Percentiles rank a stretch among this genome's conserved stretches.
phyloP scores from a whole-genome alignment of 2,888 invertebrate genomes.

The Penaeus monodon region DNA sequence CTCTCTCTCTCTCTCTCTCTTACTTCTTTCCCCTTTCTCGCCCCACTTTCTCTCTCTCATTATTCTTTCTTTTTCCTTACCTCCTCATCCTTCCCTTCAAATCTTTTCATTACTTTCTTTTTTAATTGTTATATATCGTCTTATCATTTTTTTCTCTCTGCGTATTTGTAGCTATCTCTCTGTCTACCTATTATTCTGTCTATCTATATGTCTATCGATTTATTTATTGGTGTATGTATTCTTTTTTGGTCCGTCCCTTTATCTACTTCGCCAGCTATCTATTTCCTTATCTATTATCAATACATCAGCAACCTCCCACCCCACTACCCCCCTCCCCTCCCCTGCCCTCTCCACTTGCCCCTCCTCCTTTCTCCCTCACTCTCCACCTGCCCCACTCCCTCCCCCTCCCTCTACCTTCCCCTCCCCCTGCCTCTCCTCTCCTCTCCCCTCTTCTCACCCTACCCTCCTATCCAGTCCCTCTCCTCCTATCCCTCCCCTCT shows the following conservation, averaged over 20 bases:
- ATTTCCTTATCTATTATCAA: too few species aligned
- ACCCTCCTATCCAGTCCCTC: too few species aligned
- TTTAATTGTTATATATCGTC: background rate
- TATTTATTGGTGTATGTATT: too few species aligned
- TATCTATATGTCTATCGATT: too few species aligned
- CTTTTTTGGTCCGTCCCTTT: too few species aligned
- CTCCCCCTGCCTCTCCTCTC: background rate
- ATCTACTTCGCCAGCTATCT: too few species aligned
- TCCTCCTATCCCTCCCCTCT: too few species aligned
- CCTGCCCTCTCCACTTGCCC: background rate
- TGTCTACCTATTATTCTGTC: background rate
- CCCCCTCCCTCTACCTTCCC: background rate
- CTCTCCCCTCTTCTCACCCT: too few species aligned
- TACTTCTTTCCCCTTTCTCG: background rate
- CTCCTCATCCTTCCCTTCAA: background rate
- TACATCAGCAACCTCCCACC: too few species aligned
- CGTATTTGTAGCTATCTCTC: background rate
- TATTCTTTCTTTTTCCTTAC: background rate
- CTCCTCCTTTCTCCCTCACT: background rate
- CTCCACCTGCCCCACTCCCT: conserved; percentile 2
- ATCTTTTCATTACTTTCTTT: background rate
- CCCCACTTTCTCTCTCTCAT: background rate
- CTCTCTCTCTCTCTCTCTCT: background rate
- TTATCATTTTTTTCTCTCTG: background rate
- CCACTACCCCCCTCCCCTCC: too few species aligned